Percentiles rank a stretch among this genome's conserved stretches.
phyloP scores from a whole-genome alignment of 2,888 invertebrate genomes.

The Melieria picta region DNA sequence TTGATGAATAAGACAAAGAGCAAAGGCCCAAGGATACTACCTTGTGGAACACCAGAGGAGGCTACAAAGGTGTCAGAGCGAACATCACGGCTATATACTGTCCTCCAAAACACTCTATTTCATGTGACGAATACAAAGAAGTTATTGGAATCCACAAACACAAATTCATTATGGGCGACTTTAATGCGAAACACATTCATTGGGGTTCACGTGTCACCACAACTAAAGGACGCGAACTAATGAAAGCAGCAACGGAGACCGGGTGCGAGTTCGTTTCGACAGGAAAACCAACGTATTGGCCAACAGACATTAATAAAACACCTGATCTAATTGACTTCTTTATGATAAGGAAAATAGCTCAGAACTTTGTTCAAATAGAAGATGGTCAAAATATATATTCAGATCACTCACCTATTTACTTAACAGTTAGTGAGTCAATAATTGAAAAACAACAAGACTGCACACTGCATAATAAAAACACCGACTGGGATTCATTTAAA shows the following conservation, averaged over 20 bases:
- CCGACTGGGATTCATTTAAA: slow-evolving; percentile 11
- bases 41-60: too few relatives aligned
- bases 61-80: too few relatives aligned
- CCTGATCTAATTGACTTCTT: slow-evolving; percentile 18
- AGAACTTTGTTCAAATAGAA: not conserved
- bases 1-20: too few relatives aligned
- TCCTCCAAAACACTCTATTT: not conserved
- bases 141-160: too few relatives aligned
- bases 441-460: not conserved
- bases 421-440: not conserved
- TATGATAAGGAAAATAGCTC: not conserved
- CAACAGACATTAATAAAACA: slow-evolving; percentile 11
- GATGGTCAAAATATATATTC: slow-evolving; percentile 6
- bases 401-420: slow-evolving; percentile 11
- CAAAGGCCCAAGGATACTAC: too few relatives aligned
- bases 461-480: slow-evolving; percentile 3
- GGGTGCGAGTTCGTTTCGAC: not conserved
- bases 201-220: not conserved
- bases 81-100: too few relatives aligned
- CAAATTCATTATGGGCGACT: too few relatives aligned
- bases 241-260: not conserved
- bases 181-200: not conserved
- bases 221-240: not conserved
- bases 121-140: too few relatives aligned
- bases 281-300: slow-evolving; percentile 13